Evolutionary conservation across 2,888 invertebrate genomes (phyloP), one percentile per base, ranked within the genome.

Genomic region (Eurytoma californica): DNA sequence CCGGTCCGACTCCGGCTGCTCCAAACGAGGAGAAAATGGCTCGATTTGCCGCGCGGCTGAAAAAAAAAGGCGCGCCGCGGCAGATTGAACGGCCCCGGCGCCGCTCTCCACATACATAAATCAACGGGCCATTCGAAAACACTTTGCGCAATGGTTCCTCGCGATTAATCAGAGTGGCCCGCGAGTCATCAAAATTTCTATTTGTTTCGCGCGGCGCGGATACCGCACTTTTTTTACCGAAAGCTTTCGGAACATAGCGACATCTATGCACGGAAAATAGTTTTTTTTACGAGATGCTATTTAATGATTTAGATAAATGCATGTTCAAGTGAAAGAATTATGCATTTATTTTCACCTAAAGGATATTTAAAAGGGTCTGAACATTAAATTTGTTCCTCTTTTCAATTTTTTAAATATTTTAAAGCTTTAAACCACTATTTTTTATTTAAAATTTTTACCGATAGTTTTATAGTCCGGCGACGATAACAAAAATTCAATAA

Each of bases 21-120:
- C 60, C 60, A 73, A 78, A 73, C 78, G 78, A 78, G 72, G 73
- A 73, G 78, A 78, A 78, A 78, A 78, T 73, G 51, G 73, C 78
- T 78, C 78, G 55, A 73, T 78, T 78, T 73, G 63, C 73, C 28
- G 47, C 39, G 14, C 4, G n/a, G n/a, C n/a, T n/a, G n/a, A 13
- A 16, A 18, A 39, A 16, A 47, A 57, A 24, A 74, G n/a, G 60
- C 57, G 18, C 14, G 14, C 39, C 47, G 0, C 16, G 14, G 66
- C 73, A 58, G 66, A 74, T 74, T 74, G 73, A 58, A 74, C 66
- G 57, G 24, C 24, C 24, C 24, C 24, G 24, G 58, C 18, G 18
- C 51, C 1, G 20, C 30, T n/a, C 47, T 24, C 12, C n/a, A 49
- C 66, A 66, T 73, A 68, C 73, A 78, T 78, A 73, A 78, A 78